A percentile compares a stretch with the other conserved stretches of the same genome.
Conservation (phyloP, 1,140 invertebrate species). For the Diabrotica undecimpunctata region DNA sequence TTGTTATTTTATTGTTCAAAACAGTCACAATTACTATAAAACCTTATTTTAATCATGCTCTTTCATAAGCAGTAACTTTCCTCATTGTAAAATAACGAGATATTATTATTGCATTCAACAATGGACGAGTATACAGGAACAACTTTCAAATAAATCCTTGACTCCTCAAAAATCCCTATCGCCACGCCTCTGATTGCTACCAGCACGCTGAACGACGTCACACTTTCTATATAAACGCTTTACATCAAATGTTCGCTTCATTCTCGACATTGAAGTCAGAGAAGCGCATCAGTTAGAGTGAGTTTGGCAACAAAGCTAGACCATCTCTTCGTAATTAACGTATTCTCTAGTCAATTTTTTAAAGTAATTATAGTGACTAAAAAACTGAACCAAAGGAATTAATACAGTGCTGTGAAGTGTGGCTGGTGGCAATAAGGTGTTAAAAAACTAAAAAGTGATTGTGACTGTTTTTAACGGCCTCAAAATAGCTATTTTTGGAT, state of each 20-base stretch:
- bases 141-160: slow-evolving; percentile 15
- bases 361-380: slow-evolving; percentile 10
- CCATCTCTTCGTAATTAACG: slow-evolving; percentile 20
- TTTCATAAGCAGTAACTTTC: no score
- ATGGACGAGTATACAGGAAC: neutral
- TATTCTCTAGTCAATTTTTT: slow-evolving; percentile 24
- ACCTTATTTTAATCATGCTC: no score
- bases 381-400: slow-evolving; percentile 25
- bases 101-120: neutral
- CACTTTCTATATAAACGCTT: slow-evolving; percentile 21
- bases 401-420: slow-evolving; percentile 15
- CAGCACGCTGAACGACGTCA: slow-evolving; percentile 17
- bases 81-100: no score
- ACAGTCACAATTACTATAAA: no score
- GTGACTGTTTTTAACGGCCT: slow-evolving; percentile 28
- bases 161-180: slow-evolving; percentile 2
- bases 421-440: slow-evolving; percentile 22
- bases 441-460: slow-evolving; percentile 5
- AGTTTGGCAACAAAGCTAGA: slow-evolving; percentile 31
- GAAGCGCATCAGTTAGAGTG: slow-evolving; percentile 17
- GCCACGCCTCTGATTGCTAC: slow-evolving; percentile 15
- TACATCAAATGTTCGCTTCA: slow-evolving; percentile 16
- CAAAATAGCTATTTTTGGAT: slow-evolving; percentile 47
- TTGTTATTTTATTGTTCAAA: no score
- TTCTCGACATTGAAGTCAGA: slow-evolving; percentile 7